These are phyloP conservation scores for Patella ulyssiponensis DNA, from an alignment of 2,888 invertebrate species.

Conservation along the genomic window DNA sequence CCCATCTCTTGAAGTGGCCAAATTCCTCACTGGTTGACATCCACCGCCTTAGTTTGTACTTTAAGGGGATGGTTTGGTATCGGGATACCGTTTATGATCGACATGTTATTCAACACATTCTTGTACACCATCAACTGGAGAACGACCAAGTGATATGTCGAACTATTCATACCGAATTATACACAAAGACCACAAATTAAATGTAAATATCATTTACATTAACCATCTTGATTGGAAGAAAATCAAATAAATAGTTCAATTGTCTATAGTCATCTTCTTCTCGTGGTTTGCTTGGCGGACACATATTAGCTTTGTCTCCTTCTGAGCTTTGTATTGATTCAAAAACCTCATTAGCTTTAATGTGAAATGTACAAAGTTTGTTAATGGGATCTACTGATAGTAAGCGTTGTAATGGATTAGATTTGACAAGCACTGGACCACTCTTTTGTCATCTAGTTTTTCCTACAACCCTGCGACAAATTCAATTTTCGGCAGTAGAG, in stretches of 20 bases:
- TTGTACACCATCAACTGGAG: too few species aligned
- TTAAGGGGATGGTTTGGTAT: too few species aligned
- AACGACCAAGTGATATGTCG: too few species aligned
- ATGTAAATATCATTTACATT: too few species aligned
- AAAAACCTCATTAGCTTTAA: background rate
- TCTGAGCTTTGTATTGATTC: background rate
- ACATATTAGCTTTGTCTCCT: conserved; percentile 1
- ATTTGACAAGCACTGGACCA: background rate
- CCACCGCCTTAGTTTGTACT: too few species aligned
- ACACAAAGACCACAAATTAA: too few species aligned
- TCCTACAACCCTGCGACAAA: background rate
- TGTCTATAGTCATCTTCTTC: background rate
- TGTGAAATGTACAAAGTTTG: conserved; percentile 9
- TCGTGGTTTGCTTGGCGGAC: background rate
- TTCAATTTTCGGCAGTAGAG: background rate
- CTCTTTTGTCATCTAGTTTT: conserved; percentile 3
- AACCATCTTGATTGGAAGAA: background rate
- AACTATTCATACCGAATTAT: too few species aligned
- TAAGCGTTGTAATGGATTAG: background rate
- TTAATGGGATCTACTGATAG: background rate
- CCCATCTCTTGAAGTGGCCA: too few species aligned
- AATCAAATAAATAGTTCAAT: conserved; percentile 2
- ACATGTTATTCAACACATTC: too few species aligned
- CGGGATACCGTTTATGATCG: too few species aligned
- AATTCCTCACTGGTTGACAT: too few species aligned